phyloP scores from a whole-genome alignment of 2,888 invertebrate genomes.

The Scelioninae gen. 1 region DNA sequence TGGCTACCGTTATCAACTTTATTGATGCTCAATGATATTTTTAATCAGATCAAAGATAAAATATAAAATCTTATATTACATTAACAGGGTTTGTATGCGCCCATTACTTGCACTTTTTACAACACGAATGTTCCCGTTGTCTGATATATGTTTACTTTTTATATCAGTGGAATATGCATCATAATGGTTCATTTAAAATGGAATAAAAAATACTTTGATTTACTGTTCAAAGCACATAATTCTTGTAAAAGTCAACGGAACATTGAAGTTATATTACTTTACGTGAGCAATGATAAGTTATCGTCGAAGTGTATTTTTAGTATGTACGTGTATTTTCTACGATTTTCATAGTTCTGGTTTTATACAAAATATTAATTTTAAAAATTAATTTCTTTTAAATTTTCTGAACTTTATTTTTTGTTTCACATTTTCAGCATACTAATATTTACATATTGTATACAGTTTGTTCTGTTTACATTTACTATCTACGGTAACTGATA shows the following conservation, averaged over 20 bases:
- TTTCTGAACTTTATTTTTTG: too few species aligned
- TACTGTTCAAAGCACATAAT: constrained; percentile 4
- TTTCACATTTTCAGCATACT: too few species aligned
- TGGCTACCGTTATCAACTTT: constrained; percentile 24
- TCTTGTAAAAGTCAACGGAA: not conserved
- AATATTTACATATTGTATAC: too few species aligned
- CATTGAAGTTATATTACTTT: constrained; percentile 9
- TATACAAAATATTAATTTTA: too few species aligned
- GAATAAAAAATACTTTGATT: constrained; percentile 17
- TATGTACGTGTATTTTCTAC: not conserved
- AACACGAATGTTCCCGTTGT: not conserved
- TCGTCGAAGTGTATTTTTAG: constrained; percentile 2
- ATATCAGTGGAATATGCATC: not conserved
- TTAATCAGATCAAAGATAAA: constrained; percentile 13
- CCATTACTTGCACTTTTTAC: constrained; percentile 40
- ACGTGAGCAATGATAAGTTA: too few species aligned
- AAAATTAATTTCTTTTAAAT: too few species aligned
- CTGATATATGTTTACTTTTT: not conserved
- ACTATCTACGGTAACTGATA: too few species aligned
- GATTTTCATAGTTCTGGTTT: too few species aligned
- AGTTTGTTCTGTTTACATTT: too few species aligned
- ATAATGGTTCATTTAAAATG: constrained; percentile 1
- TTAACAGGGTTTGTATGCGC: constrained; percentile 12
- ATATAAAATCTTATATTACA: constrained; percentile 12
- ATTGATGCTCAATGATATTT: constrained; percentile 21